Evolutionary conservation across 2,888 invertebrate species (phyloP).

Genomic region (Idaea biselata): DNA sequence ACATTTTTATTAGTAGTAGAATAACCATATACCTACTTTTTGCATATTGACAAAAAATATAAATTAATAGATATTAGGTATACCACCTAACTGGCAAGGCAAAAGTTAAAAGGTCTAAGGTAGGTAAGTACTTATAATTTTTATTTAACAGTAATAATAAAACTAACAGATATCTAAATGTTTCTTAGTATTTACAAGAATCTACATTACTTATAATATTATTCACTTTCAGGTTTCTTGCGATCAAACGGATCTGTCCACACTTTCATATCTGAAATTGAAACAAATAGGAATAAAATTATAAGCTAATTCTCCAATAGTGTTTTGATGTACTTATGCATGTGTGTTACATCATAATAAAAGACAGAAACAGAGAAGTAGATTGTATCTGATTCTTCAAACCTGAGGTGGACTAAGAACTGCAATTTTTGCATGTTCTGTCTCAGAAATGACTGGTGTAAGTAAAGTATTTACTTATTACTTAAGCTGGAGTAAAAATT

Average conservation of each 20-base stretch:
- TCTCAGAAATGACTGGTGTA: background rate
- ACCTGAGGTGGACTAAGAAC: background rate
- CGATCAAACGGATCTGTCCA: slow-evolving; percentile 82
- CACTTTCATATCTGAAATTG: slow-evolving; percentile 81
- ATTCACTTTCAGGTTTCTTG: slow-evolving; percentile 60
- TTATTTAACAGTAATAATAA: slow-evolving; percentile 11
- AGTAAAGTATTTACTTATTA: background rate
- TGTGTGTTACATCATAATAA: no score
- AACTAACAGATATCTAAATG: slow-evolving; percentile 8
- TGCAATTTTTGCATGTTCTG: background rate
- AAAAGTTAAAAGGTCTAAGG: no score
- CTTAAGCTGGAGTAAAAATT: background rate
- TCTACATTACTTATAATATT: slow-evolving; percentile 25
- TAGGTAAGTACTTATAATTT: background rate
- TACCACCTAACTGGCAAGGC: no score
- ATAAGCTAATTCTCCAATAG: background rate
- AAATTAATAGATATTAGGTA: no score
- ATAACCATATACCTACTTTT: no score
- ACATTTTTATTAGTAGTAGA: no score
- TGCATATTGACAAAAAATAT: no score
- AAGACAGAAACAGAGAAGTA: background rate
- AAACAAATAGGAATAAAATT: slow-evolving; percentile 16
- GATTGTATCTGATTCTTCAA: background rate
- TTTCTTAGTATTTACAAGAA: slow-evolving; percentile 23
- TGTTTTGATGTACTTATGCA: background rate